phyloP scores from a whole-genome alignment of 2,797 vertebrate genomes.

The Semaprochilodus insignis region DNA sequence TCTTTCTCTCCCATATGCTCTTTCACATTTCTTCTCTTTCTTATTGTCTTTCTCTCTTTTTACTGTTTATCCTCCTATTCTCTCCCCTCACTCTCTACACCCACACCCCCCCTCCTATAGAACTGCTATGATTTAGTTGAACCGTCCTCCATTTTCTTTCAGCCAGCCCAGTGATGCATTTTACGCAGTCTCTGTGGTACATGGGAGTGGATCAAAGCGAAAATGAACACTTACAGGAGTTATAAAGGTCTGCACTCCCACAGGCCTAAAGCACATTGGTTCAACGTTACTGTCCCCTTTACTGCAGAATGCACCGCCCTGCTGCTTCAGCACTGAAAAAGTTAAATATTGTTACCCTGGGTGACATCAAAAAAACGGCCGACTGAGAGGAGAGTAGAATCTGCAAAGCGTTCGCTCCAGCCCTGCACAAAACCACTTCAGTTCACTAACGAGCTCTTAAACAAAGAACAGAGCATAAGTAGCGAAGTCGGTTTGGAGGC shows the following conservation, averaged over 20 bases:
- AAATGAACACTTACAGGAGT: conserved; percentile 33
- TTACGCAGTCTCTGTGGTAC: neutral
- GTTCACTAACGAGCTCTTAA: conserved; percentile 27
- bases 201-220: conserved; percentile 30
- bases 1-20: conserved; percentile 18
- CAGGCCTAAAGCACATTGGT: conserved; percentile 9
- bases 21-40: neutral
- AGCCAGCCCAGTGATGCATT: conserved; percentile 1
- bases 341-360: neutral
- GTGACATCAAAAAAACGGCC: conserved; percentile 14
- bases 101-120: neutral
- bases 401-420: neutral
- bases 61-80: neutral
- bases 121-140: conserved; percentile 7
- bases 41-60: neutral
- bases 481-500: neutral
- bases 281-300: conserved; percentile 6
- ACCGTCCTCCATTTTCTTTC: conserved; percentile 28
- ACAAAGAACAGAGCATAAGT: conserved; percentile 8
- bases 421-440: conserved; percentile 22
- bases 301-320: conserved; percentile 15
- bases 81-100: neutral
- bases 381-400: neutral
- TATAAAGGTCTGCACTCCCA: conserved; percentile 20
- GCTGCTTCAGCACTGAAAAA: neutral